Evolutionary conservation across 2,797 vertebrate genomes (phyloP), one percentile per base, ranked within the genome.

Genomic region (Sebastes wilsoni): DNA sequence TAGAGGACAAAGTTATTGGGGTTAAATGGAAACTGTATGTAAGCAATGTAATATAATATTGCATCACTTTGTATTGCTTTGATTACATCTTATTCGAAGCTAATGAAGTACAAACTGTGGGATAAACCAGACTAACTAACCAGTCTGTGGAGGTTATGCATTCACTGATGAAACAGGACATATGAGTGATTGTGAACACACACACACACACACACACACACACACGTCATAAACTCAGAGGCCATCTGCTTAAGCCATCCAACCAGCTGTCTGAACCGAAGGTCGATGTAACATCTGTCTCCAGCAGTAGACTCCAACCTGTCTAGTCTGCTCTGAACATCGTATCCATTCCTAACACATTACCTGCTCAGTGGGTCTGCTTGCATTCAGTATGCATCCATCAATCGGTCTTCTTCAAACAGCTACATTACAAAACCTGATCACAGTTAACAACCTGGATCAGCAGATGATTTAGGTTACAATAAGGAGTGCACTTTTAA

Each of bases 161-260:
- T 20, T 49, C 46, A 49, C 46, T 49, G 46, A 42, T 49, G 46
- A 20, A 49, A 49, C 46, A 49, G 18, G 46, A 49, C 46, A 49
- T 8, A 49, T 49, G 16, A 49, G 46, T 49, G 46, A 20, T 0
- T 49, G 46, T 49, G 46, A 49, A 20, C 46, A 55, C 66, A 56
- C 38, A 42, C 38, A 42, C 38, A 36, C 36, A 18, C 42, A 54
- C 66, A 11, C 32, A 36, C 36, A 38, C 12, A 42, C 38, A 42
- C 38, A 42, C 13, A 42, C 13, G 52, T 34, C 75, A 75, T 46
- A 68, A 54, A 81, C 55, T 52, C 72, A 91, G 90, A 73, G 95
- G 94, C 94, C 96, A 95, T 95, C 96, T 96, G 96, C 94, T 96
- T 95, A 90, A 96, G 87, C 83, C 85, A 79, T 94, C 81, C 79